phyloP scores from a whole-genome alignment of 2,888 invertebrate species.

The Lasioglossum leucozonium region DNA sequence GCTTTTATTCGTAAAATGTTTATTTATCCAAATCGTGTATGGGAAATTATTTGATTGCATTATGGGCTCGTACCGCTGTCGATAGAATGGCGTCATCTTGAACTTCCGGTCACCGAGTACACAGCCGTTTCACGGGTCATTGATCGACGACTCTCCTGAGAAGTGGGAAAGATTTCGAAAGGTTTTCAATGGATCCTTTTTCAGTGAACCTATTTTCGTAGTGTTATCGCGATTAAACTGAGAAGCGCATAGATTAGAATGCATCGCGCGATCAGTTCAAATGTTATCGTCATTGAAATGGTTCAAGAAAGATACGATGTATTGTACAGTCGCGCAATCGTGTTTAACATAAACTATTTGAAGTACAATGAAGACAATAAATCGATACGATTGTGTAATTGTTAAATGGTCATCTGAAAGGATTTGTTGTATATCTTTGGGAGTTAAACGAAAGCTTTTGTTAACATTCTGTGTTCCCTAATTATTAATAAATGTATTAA shows the following conservation, averaged over 20 bases:
- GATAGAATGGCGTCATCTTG: neutral
- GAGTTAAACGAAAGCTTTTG: neutral
- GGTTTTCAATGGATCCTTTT: neutral
- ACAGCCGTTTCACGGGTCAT: conserved; percentile 5
- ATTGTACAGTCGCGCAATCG: neutral
- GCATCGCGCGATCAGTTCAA: neutral
- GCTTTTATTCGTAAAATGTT: neutral
- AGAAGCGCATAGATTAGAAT: neutral
- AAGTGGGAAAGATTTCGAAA: conserved; percentile 8
- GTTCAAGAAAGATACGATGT: neutral
- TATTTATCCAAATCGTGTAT: neutral
- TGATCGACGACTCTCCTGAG: neutral
- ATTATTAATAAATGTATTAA: too few relatives aligned
- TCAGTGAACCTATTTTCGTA: neutral
- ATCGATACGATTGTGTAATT: neutral
- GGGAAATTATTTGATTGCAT: neutral
- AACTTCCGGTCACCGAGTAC: neutral
- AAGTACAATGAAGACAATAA: neutral
- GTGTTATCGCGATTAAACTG: neutral
- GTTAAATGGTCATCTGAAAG: neutral
- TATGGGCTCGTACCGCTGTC: neutral
- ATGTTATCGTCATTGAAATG: neutral
- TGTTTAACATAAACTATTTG: neutral
- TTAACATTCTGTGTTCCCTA: neutral
- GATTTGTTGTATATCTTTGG: neutral